These are phyloP conservation scores for Urophycis tenuis DNA, from an alignment of 2,797 vertebrate species.

Conservation along the genomic window DNA sequence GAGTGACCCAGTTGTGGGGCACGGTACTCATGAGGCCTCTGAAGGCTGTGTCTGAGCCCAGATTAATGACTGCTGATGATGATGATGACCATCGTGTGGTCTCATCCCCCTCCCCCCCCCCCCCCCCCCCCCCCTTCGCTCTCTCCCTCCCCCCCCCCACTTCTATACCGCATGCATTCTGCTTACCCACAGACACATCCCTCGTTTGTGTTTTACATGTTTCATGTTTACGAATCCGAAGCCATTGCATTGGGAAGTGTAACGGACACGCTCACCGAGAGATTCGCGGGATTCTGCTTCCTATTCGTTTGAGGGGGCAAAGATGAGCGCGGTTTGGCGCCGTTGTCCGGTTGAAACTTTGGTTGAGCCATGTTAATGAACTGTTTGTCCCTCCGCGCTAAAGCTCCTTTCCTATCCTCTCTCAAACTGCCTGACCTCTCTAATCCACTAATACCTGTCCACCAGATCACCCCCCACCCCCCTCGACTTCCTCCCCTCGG, in stretches of 20 bases:
- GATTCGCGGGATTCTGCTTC: neutral
- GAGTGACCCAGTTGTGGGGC: constrained; percentile 74
- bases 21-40: constrained; percentile 64
- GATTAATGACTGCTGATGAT: constrained; percentile 75
- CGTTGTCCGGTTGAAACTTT: neutral
- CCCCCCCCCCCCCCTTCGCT: neutral
- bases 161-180: neutral
- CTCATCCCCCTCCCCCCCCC: constrained; percentile 44
- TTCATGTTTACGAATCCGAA: neutral
- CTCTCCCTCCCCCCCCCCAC: neutral
- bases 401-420: constrained; percentile 20
- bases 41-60: constrained; percentile 74
- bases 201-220: neutral
- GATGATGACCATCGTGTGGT: constrained; percentile 69
- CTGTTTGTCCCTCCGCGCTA: neutral
- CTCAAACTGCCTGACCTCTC: constrained; percentile 16
- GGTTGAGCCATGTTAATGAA: constrained; percentile 1
- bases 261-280: neutral
- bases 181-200: too few species aligned
- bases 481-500: constrained; percentile 18
- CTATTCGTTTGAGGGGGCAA: neutral
- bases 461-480: constrained; percentile 13
- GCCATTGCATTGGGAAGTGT: neutral
- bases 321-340: neutral
- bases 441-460: constrained; percentile 23